Evolutionary conservation across 2,797 vertebrate species (phyloP).

Genomic region (Valencia hispanica): DNA sequence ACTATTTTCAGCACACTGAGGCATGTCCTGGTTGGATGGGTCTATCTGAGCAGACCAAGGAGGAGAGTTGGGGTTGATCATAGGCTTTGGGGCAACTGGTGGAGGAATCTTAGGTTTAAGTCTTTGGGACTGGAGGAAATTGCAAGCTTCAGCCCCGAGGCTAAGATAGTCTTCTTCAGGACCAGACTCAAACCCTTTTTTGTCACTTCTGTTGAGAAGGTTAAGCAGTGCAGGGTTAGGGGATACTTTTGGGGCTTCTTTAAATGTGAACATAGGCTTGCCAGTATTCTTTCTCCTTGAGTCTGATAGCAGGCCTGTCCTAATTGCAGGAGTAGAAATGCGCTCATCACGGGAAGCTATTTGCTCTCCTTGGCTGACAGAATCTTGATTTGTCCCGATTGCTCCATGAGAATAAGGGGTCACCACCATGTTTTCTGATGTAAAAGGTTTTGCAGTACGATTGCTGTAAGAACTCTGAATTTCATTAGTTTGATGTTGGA

Average conservation of each 20-base stretch:
- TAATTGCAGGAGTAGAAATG: constrained; percentile 93
- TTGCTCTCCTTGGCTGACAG: constrained; percentile 83
- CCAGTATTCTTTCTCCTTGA: constrained; percentile 82
- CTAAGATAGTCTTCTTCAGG: constrained; percentile 99
- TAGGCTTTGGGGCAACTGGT: constrained; percentile 95
- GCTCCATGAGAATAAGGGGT: constrained; percentile 80
- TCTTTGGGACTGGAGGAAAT: constrained; percentile 90
- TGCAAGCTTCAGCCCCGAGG: constrained; percentile 97
- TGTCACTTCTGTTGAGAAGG: constrained; percentile 88
- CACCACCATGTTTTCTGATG: constrained; percentile 76
- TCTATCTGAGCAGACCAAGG: constrained; percentile 86
- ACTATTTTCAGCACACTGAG: constrained; percentile 83
- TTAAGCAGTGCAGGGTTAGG: constrained; percentile 93
- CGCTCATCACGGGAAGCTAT: constrained; percentile 96
- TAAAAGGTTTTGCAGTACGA: constrained; percentile 90
- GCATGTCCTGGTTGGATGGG: constrained; percentile 80
- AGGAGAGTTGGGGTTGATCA: constrained; percentile 85
- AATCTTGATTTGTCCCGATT: constrained; percentile 83
- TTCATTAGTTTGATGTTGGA: constrained; percentile 80
- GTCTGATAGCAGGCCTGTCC: constrained; percentile 90
- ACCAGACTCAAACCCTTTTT: constrained; percentile 91
- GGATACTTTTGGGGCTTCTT: constrained; percentile 90
- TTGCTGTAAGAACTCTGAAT: constrained; percentile 81
- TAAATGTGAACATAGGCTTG: constrained; percentile 98
- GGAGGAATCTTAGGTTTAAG: constrained; percentile 92